Evolutionary conservation across 2,113 vertebrate genomes (phyloP), one percentile per base, ranked within the genome.

Genomic region (Sigmodon hispidus): DNA sequence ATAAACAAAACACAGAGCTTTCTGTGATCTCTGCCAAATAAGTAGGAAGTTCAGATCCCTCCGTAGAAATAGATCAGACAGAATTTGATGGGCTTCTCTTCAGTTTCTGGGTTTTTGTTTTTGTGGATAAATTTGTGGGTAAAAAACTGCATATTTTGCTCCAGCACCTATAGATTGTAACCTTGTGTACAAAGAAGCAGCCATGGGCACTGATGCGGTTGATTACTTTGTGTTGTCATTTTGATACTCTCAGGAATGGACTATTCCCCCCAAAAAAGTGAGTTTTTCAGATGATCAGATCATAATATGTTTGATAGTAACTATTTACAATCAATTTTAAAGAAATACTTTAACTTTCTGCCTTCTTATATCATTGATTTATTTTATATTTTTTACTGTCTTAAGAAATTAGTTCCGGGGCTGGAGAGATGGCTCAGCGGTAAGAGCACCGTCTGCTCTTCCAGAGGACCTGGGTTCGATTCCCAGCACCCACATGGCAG

Each of bases 331-430:
- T 90, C 34, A 75, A 36, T 61, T 65, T 90, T 72, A 43, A 15
- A 16, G 93, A 43, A 87, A 81, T 87, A 87, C 52, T 67, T 86
- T 63, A 40, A 84, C 50, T 72, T 69, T 43, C 67, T 84, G 31
- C 69, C 50, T 93, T 86, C 59, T 63, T 81, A 43, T 40, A 17
- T 81, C 48, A 83, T 43, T 29, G 55, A 61, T 65, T 59, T 61
- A 31, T 43, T 67, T 24, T 8, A 36, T 72, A 50, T 84, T 79
- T 92, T 89, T 91, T 67, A 48, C 72, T 79, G 52, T 63, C 75
- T 91, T 94, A 55, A 85, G 26, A 94, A 93, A 80, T 95, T 59
- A 80, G 29, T 86, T 76, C 24, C 34, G n/a, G n/a, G n/a, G n/a
- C n/a, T n/a, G n/a, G n/a, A n/a, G n/a, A n/a, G n/a, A n/a, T n/a